Evolutionary conservation across 23 tunicate genomes (phyloP), one percentile per base, ranked within the genome.

Genomic region (Styela plicata): DNA sequence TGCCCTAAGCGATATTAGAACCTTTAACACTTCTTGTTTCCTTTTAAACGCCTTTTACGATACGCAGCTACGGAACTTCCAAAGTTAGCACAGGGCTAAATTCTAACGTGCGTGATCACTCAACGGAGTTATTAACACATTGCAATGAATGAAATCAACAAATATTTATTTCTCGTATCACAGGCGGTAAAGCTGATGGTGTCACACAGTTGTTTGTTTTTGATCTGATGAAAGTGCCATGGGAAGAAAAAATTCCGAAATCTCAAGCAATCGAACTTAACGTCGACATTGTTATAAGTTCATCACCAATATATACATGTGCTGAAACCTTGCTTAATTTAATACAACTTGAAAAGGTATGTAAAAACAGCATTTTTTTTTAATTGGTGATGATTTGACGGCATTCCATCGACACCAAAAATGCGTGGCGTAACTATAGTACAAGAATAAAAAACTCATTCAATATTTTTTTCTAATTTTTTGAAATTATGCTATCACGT

Each of bases 191-290:
- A 80, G 80, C 80, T 36, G 99, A 95, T 57, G 89, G 87, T 3
- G 92, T 90, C 1, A 86, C 96, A 21, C 87, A 95, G 65, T 30
- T 90, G 28, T 87, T 95, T 32, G 86, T 94, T 33, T 95, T 85
- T 36, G 99, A 95, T 69, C 64, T 95, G 84, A 95, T 95, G 99
- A 90, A 95, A 76, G 79, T 95, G 22, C 74, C 82, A 30, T 95
- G 99, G 99, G 99, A 95, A 74, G 87, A 82, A 23, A 89, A 87
- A 57, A 90, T 95, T 32, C 99, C 99, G 36, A 80, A 86, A 57
- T 85, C 89, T 1, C 96, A 95, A 69, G 99, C 96, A 3, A 87
- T 95, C 36, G 99, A 95, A 78, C 86, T 95, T 24, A 95, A 90
- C 44, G 89, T 95, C 7, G 99, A 95, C 64, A 90, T 95, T 34